These are phyloP conservation scores for Babylonia areolata DNA, from an alignment of 1,140 invertebrate genomes.

Conservation along the genomic window DNA sequence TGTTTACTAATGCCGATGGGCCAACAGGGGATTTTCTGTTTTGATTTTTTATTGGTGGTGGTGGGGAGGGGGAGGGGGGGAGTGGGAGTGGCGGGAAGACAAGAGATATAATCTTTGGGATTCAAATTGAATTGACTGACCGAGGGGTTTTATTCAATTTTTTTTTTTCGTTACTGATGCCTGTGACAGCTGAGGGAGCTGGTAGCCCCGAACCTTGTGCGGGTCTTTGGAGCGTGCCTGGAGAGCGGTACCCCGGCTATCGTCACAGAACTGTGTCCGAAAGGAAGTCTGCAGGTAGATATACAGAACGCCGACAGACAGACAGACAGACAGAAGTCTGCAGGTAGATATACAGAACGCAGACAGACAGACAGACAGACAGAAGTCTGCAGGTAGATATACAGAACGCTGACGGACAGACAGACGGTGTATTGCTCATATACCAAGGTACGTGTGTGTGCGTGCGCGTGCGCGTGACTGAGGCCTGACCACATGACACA, in stretches of 20 bases:
- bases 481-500: too few relatives aligned
- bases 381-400: constrained; percentile 57
- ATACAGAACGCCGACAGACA: not conserved
- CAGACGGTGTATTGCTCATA: too few relatives aligned
- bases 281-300: constrained; percentile 60
- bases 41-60: not conserved
- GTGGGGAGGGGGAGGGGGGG: too few relatives aligned
- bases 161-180: too few relatives aligned
- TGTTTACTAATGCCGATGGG: too few relatives aligned
- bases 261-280: constrained; percentile 50
- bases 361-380: not conserved
- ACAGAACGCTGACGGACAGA: not conserved
- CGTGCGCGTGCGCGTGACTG: too few relatives aligned
- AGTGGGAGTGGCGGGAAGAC: too few relatives aligned
- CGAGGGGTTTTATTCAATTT: too few relatives aligned
- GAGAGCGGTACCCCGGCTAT: constrained; percentile 81
- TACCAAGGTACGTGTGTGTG: too few relatives aligned
- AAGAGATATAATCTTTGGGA: too few relatives aligned
- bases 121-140: too few relatives aligned
- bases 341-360: constrained; percentile 50
- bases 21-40: too few relatives aligned
- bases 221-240: constrained; percentile 95
- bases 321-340: constrained; percentile 33
- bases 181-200: constrained; percentile 93
- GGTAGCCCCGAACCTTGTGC: constrained; percentile 92